Evolutionary conservation across 1,140 invertebrate species (phyloP).

Genomic region (Drosophila aff.): DNA sequence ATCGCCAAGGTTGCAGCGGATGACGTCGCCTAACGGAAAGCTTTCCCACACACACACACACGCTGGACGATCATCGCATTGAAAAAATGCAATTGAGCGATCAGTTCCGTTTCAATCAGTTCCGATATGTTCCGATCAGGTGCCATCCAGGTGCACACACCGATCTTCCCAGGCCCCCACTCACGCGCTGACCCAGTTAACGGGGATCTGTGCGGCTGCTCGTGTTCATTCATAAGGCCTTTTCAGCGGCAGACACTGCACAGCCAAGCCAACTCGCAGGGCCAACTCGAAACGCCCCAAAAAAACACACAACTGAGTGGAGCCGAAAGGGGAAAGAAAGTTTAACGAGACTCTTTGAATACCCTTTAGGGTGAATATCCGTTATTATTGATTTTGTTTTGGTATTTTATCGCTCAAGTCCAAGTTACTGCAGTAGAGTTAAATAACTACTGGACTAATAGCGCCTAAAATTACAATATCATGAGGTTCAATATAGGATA

Average conservation of each 20-base stretch:
- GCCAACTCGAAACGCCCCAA: constrained; percentile 27
- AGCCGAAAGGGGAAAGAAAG: neutral
- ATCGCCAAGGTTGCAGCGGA: constrained; percentile 70
- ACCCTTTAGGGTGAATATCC: constrained; percentile 2
- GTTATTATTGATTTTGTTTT: neutral
- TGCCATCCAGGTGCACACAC: constrained; percentile 11
- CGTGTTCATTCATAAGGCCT: constrained; percentile 65
- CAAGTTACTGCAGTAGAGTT: too few relatives aligned
- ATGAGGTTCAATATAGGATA: too few relatives aligned
- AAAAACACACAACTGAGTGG: neutral
- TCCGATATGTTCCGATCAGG: constrained; percentile 14
- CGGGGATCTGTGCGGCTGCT: constrained; percentile 13
- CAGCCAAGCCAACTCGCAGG: neutral
- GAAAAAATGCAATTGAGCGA: constrained; percentile 64
- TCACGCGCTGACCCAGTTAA: constrained; percentile 73
- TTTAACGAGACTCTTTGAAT: neutral
- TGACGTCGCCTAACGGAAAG: constrained; percentile 73
- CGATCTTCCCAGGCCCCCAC: constrained; percentile 58
- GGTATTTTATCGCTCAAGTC: neutral
- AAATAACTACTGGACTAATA: neutral
- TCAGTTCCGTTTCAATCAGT: constrained; percentile 11
- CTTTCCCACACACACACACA: constrained; percentile 38
- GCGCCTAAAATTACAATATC: neutral
- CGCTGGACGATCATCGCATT: constrained; percentile 45
- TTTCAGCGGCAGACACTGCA: constrained; percentile 30